phyloP scores from a whole-genome alignment of 1,140 invertebrate genomes.

The Akabosia matsudoensis region DNA sequence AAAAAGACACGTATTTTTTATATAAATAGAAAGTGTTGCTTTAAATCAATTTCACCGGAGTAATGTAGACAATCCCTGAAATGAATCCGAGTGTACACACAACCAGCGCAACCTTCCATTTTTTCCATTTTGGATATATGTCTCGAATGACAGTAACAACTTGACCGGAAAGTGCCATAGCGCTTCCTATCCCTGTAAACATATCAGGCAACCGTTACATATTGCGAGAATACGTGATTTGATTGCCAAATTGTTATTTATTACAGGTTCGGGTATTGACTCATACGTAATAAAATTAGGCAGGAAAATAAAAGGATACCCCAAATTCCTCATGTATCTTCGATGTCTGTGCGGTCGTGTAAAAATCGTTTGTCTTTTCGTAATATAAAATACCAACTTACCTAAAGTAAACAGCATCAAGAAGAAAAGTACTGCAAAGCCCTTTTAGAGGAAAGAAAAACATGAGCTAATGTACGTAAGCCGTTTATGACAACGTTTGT shows the following conservation, averaged over 20 bases:
- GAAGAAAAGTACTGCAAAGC: conserved; percentile 85
- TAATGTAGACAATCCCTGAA: conserved; percentile 1
- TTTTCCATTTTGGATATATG: conserved; percentile 62
- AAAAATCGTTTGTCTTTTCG: too few species aligned
- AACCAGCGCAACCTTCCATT: conserved; percentile 59
- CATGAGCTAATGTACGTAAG: not conserved
- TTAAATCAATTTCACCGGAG: not conserved
- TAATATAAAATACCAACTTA: not conserved
- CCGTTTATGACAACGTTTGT: too few species aligned
- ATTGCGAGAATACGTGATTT: not conserved
- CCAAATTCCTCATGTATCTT: too few species aligned
- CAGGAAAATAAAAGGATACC: too few species aligned
- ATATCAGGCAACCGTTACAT: not conserved
- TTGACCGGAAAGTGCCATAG: conserved; percentile 63
- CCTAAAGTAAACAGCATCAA: conserved; percentile 78
- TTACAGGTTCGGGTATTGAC: too few species aligned
- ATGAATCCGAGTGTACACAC: conserved; percentile 52
- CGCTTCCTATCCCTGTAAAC: conserved; percentile 36
- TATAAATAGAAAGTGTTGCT: not conserved
- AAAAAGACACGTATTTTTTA: not conserved
- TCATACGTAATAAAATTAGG: too few species aligned
- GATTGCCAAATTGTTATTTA: too few species aligned
- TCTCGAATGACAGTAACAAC: conserved; percentile 68
- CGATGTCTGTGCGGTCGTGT: too few species aligned
- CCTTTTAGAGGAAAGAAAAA: conserved; percentile 25